Evolutionary conservation across 2,113 vertebrate species (phyloP).

Genomic region (Varanus salvator): DNA sequence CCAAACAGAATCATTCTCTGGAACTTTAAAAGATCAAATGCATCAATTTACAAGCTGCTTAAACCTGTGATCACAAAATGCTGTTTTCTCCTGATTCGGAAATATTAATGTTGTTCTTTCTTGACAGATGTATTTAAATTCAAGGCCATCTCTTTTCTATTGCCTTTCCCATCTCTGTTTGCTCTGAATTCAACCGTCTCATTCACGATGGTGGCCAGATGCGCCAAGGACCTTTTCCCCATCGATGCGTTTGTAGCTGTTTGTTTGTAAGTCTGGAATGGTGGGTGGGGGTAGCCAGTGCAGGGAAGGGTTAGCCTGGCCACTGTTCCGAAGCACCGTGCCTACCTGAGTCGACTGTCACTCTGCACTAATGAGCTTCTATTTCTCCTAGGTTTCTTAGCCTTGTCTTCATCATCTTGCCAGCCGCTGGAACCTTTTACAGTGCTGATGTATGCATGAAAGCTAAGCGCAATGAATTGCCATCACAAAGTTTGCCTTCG

Average conservation of each 20-base stretch:
- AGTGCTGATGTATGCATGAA: conserved; percentile 58
- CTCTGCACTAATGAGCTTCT: conserved; percentile 26
- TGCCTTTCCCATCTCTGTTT: conserved; percentile 77
- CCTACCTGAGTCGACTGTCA: neutral
- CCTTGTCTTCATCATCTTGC: conserved; percentile 75
- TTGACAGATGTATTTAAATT: conserved; percentile 78
- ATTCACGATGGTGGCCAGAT: conserved; percentile 30
- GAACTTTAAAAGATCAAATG: neutral
- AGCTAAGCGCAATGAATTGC: fast-evolving
- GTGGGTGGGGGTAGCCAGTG: neutral
- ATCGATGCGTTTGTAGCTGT: conserved; percentile 70
- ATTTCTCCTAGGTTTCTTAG: conserved; percentile 77
- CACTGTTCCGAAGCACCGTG: neutral
- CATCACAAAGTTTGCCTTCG: fast-evolving
- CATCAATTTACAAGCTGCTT: neutral
- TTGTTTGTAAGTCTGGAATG: conserved; percentile 79
- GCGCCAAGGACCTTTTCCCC: conserved; percentile 38
- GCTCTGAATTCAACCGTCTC: conserved; percentile 67
- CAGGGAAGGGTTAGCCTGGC: fast-evolving
- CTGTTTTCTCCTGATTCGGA: neutral
- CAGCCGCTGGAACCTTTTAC: conserved; percentile 77
- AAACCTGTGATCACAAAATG: neutral
- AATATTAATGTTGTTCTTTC: conserved; percentile 25
- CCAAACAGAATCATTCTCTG: neutral
- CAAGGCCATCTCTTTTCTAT: conserved; percentile 75